Evolutionary conservation across 1,140 invertebrate species (phyloP).

Genomic region (Hyles vespertilio): DNA sequence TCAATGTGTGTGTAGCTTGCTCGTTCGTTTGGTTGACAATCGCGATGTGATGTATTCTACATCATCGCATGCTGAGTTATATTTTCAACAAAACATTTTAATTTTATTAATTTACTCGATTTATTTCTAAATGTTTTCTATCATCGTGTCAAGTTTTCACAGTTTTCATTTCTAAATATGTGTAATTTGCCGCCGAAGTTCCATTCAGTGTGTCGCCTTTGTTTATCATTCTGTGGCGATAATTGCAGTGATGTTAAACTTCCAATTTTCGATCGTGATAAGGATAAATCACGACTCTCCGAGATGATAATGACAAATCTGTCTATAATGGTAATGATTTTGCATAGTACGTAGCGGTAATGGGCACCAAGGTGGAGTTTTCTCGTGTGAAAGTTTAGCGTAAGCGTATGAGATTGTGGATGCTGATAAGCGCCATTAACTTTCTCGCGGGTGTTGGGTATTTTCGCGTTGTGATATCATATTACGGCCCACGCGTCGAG

Average conservation of each 20-base stretch:
- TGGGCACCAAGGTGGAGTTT: constrained; percentile 49
- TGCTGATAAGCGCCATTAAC: constrained; percentile 77
- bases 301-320: constrained; percentile 75
- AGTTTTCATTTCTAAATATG: constrained; percentile 77
- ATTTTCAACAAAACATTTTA: constrained; percentile 72
- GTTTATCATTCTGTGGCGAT: constrained; percentile 77
- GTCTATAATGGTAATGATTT: constrained; percentile 70
- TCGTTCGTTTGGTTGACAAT: constrained; percentile 76
- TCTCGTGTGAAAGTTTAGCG: constrained; percentile 75
- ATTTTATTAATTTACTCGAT: constrained; percentile 71
- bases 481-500: constrained; percentile 74
- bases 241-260: constrained; percentile 78
- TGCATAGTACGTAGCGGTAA: constrained; percentile 37
- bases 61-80: constrained; percentile 73
- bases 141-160: constrained; percentile 65
- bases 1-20: constrained; percentile 70
- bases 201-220: constrained; percentile 81
- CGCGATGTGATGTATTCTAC: constrained; percentile 75
- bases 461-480: constrained; percentile 78
- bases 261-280: constrained; percentile 77
- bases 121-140: constrained; percentile 74
- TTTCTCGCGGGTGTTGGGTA: constrained; percentile 76
- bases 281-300: constrained; percentile 74
- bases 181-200: constrained; percentile 81
- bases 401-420: constrained; percentile 74